Evolutionary conservation across 2,113 vertebrate species (phyloP), one percentile per base, ranked within the genome.

Genomic region (Talpa occidentalis): DNA sequence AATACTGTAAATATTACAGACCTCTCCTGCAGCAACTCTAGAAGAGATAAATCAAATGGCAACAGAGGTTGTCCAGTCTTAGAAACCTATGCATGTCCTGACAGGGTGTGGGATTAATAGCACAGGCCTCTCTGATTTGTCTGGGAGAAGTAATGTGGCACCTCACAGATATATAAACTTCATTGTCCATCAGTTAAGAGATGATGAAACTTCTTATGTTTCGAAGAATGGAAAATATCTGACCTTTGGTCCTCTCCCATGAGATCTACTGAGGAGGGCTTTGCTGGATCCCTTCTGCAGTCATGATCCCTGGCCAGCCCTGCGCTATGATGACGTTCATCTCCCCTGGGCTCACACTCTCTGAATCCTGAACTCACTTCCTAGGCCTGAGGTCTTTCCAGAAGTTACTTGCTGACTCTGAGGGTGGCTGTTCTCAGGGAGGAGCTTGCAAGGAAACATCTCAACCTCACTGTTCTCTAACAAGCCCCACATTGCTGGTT

Each of bases 11-110:
- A 44, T 44, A 3, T 94, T 32, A 49, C 56, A 56, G n/a, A 67
- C 30, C 77, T 52, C 69, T 60, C 70, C 76, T 47, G 60, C 59
- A 72, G 90, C 30, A n/a, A 84, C 64, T 60, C 42, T 30, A 49
- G 70, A 74, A 70, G 69, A 93, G 59, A 89, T 17, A 37, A 79
- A 44, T 87, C 32, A 49, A 56, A 72, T 6, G 44, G 62, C 84
- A 28, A 54, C 94, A 92, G 77, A 52, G 77, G 84, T 88, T 90
- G 60, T 78, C 28, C 81, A 49, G 67, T 42, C 80, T 54, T 69
- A 32, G 90, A 88, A 66, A 37, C 73, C 24, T 59, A 21, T 0
- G 6, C n/a, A 30, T 2, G 14, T 72, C 87, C 64, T 10, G 66
- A 60, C 66, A n/a, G 88, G 77, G 54, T 44, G 70, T 26, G 1